Base-by-base conservation (phyloP, 2,888 invertebrate genomes). In the Hemithea aestivaria region DNA sequence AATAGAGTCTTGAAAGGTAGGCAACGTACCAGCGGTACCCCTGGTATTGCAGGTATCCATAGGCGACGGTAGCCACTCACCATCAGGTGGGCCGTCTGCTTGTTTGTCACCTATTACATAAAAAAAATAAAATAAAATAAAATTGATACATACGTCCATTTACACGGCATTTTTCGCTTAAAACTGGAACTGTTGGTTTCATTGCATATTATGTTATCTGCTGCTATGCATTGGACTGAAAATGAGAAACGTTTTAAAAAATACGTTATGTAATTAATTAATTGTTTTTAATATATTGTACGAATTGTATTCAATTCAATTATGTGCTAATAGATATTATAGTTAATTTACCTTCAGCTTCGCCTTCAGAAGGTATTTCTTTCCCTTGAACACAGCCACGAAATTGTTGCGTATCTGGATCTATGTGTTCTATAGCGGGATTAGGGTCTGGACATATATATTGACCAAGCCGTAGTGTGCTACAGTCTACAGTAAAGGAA, bases 341-440 rank as follows among this genome's bases (percentile, higher is more conserved):
- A 4, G 2, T 10, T 5, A 2, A 28, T 9, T 54, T 82, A 95
- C 96, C 93, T 88, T 90, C 91, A 6, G 96, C 95, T 77, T 90
- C 92, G 50, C 94, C 94, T 62, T 94, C 92, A 55, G 84, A 91
- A 75, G 84, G 73, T 10, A 69, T 61, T 11, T 66, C 67, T 52
- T 82, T 84, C 10, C 85, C 85, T 58, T 79, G 76, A 1, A 90
- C 91, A 71, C 97, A 97, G 39, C 94, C 95, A 51, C 79, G 82
- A 20, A 94, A 91, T 67, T 97, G 96, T 72, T 98, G 98, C 0
- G 98, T 98, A 62, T 92, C 91, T 0, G 92, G 90, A 73, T 98
- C 96, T 58, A 98, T 96, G 58, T 94, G 92, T 57, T 91, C 90
- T 52, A 88, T 78, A 47, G 85, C 87, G 6, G 94, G 93, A 83